Conservation (phyloP, 2,113 vertebrate species). For the Pionites leucogaster region DNA sequence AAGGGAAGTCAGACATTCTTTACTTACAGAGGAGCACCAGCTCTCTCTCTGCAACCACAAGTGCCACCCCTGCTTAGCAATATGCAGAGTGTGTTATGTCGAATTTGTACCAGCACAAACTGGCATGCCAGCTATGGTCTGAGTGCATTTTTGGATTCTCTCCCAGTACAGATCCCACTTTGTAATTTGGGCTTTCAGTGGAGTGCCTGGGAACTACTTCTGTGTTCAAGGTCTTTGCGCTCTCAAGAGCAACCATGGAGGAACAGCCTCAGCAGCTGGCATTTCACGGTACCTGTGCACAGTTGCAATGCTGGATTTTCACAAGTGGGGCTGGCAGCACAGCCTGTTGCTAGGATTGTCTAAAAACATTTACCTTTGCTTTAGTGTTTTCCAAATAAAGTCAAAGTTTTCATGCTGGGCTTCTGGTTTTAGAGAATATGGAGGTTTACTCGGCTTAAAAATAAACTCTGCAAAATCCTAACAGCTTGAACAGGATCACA, state of each 20-base stretch:
- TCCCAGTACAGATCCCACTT: not conserved
- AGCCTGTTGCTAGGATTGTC: not conserved
- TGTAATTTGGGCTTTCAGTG: not conserved
- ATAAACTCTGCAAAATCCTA: not conserved
- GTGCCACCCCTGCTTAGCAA: not conserved
- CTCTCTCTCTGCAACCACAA: not conserved
- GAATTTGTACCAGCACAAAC: not conserved
- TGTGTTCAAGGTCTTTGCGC: not conserved
- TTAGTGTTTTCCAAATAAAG: not conserved
- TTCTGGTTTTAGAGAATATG: not conserved
- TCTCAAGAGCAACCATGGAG: not conserved
- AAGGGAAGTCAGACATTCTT: not conserved
- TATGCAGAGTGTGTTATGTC: rapidly evolving
- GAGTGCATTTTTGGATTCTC: not conserved
- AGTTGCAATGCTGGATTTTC: not conserved
- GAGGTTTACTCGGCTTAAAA: not conserved
- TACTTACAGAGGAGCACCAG: not conserved
- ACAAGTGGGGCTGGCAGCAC: not conserved
- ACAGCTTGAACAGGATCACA: not conserved
- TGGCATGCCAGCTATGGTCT: not conserved
- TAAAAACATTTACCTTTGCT: not conserved
- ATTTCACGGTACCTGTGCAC: rapidly evolving
- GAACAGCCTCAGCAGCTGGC: not conserved
- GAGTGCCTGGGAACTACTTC: not conserved
- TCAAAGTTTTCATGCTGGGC: not conserved